These are phyloP conservation scores for Psettodes erumei DNA, from an alignment of 2,113 vertebrate species.

Conservation along the genomic window DNA sequence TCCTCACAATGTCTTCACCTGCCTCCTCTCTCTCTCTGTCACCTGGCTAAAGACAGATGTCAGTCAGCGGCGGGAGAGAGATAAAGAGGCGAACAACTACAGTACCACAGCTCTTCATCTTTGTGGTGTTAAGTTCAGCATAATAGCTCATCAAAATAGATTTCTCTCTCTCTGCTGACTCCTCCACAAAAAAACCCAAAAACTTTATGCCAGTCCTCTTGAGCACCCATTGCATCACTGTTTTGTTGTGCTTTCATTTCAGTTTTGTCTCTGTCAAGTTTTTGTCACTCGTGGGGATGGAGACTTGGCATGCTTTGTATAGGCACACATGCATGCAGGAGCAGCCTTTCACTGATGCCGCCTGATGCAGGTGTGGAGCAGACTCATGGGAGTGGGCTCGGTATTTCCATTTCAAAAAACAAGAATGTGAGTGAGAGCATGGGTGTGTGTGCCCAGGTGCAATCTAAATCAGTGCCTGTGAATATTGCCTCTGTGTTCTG, in stretches of 20 bases:
- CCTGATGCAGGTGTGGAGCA: slow-evolving; percentile 55
- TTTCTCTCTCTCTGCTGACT: slow-evolving; percentile 3
- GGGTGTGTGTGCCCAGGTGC: background rate
- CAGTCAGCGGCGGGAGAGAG: slow-evolving; percentile 58
- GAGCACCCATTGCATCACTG: slow-evolving; percentile 20
- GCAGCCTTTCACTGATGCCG: slow-evolving; percentile 28
- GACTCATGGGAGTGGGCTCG: slow-evolving; percentile 19
- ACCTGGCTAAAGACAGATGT: slow-evolving; percentile 61
- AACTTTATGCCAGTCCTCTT: slow-evolving; percentile 1
- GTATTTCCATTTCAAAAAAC: slow-evolving; percentile 71
- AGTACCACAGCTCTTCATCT: slow-evolving; percentile 26
- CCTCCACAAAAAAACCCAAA: background rate
- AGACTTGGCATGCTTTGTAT: background rate
- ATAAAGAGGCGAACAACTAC: background rate
- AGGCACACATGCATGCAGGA: slow-evolving; percentile 24
- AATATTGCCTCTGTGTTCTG: slow-evolving; percentile 13
- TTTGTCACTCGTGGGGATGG: slow-evolving; percentile 26
- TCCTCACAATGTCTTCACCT: slow-evolving; percentile 59
- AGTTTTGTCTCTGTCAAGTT: slow-evolving; percentile 43
- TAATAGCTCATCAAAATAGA: too few species aligned
- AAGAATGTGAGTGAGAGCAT: background rate
- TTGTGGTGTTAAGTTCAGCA: slow-evolving; percentile 35
- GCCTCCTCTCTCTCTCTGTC: slow-evolving; percentile 55
- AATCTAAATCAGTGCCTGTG: slow-evolving; percentile 36
- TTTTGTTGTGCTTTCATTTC: slow-evolving; percentile 44